phyloP scores from a whole-genome alignment of 2,113 vertebrate species.

The Zonotrichia leucophrys region DNA sequence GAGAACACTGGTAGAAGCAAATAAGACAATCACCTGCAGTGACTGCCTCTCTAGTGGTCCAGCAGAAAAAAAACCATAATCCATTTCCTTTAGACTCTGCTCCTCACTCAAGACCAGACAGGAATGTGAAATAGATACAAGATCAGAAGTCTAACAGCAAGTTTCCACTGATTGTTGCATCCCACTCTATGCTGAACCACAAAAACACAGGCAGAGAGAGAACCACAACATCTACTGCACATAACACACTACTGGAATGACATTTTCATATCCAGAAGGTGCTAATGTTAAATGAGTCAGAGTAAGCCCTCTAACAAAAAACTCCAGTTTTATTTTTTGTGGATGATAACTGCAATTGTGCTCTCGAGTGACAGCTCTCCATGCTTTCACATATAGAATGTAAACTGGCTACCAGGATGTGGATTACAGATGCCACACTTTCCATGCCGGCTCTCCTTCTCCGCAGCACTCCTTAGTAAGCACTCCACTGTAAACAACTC shows the following conservation, averaged over 20 bases:
- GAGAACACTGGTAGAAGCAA: not conserved
- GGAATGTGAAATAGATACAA: not conserved
- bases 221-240: not conserved
- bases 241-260: not conserved
- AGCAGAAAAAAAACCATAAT: not conserved
- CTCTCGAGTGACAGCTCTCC: not conserved
- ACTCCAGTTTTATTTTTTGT: accelerated
- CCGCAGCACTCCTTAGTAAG: not conserved
- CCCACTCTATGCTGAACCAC: not conserved
- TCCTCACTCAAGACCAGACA: not conserved
- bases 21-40: not conserved
- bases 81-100: not conserved
- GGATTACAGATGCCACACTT: not conserved
- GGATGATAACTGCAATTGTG: not conserved
- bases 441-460: not conserved
- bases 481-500: not conserved
- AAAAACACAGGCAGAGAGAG: not conserved
- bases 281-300: not conserved
- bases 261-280: not conserved
- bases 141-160: not conserved
- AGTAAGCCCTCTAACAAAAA: not conserved
- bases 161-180: not conserved
- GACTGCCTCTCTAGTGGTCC: not conserved
- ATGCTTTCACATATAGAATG: not conserved
- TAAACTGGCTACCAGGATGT: not conserved